phyloP scores from a whole-genome alignment of 2,113 vertebrate genomes.

The Mungos mungo region DNA sequence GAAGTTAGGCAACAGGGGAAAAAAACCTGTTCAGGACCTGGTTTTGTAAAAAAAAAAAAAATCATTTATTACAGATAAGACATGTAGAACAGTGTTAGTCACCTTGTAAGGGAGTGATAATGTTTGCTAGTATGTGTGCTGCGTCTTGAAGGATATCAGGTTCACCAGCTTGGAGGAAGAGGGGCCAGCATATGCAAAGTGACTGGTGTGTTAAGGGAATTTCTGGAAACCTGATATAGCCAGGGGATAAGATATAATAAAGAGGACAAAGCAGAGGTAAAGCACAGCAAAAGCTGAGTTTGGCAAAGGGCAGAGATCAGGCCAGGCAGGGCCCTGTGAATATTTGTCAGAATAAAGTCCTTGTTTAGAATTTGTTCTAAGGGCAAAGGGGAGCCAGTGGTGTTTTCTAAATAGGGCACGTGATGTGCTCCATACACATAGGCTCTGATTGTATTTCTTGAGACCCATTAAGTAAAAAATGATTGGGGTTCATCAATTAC shows the following conservation, averaged over 20 bases:
- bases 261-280: neutral
- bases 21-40: neutral
- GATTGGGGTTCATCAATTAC: neutral
- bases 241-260: neutral
- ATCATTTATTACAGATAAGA: neutral
- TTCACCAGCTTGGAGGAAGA: neutral
- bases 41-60: neutral
- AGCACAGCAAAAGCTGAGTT: neutral
- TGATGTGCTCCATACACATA: neutral
- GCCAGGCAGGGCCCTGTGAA: neutral
- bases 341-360: neutral
- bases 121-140: neutral
- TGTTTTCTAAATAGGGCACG: neutral
- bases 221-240: neutral
- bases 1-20: neutral
- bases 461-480: neutral
- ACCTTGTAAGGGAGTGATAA: neutral
- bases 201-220: neutral
- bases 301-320: neutral
- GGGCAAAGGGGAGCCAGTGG: neutral
- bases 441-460: neutral
- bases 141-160: neutral
- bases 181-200: neutral
- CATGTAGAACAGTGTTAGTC: neutral
- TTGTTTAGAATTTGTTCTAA: neutral